phyloP scores from a whole-genome alignment of 2,888 invertebrate species.

The Drosophila glabriapex region DNA sequence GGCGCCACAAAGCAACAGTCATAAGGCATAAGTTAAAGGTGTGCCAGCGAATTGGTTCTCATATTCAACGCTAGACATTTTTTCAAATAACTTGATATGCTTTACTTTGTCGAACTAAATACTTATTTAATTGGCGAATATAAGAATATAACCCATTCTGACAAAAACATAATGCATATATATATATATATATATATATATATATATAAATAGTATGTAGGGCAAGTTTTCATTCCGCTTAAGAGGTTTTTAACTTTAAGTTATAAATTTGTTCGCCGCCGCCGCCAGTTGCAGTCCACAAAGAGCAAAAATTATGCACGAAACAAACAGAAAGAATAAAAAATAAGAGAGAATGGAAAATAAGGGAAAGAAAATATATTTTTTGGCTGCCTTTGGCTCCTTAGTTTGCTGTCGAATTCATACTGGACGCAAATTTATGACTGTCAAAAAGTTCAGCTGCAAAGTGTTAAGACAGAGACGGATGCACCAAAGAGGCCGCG shows the following conservation, averaged over 20 bases:
- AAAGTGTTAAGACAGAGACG: slow-evolving; percentile 34
- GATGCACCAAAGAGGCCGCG: slow-evolving; percentile 15
- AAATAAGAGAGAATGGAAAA: slow-evolving; percentile 5
- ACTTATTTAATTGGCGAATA: background rate
- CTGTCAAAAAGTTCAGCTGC: slow-evolving; percentile 64
- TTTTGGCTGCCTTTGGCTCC: slow-evolving; percentile 26
- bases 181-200: background rate
- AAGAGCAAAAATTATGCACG: slow-evolving; percentile 39
- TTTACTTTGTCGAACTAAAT: slow-evolving; percentile 3
- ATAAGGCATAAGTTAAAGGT: slow-evolving; percentile 12
- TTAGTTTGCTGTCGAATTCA: slow-evolving; percentile 67
- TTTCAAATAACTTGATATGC: background rate
- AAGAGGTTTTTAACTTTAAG: slow-evolving; percentile 49
- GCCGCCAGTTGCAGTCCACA: slow-evolving; percentile 9
- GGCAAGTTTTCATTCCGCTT: slow-evolving; percentile 42
- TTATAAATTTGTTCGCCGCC: slow-evolving; percentile 20
- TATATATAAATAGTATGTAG: background rate
- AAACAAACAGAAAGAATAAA: slow-evolving; percentile 22
- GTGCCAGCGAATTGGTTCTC: slow-evolving; percentile 25
- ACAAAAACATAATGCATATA: background rate
- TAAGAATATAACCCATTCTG: background rate
- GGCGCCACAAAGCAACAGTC: background rate
- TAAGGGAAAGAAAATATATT: slow-evolving; percentile 25
- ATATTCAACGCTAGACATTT: slow-evolving; percentile 13
- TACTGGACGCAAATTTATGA: slow-evolving; percentile 73